These are phyloP conservation scores for Cossypha caffra DNA, from an alignment of 2,797 vertebrate species.

Conservation along the genomic window DNA sequence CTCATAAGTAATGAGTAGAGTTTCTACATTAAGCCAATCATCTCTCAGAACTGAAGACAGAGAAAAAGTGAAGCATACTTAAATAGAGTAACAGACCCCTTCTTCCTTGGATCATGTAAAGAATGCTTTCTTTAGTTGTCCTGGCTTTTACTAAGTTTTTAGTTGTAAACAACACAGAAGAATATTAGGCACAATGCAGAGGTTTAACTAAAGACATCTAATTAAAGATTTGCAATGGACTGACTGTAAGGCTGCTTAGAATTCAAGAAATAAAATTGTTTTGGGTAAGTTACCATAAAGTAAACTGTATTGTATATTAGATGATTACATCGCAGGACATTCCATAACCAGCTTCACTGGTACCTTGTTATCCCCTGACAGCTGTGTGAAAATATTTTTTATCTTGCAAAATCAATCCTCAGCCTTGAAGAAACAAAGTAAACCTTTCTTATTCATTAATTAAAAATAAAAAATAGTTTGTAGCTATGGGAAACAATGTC, in stretches of 20 bases:
- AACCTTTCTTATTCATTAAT: neutral
- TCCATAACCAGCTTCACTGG: neutral
- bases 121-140: neutral
- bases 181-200: neutral
- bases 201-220: neutral
- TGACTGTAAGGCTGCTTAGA: neutral
- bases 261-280: neutral
- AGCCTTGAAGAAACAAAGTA: neutral
- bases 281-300: neutral
- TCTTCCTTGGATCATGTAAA: neutral
- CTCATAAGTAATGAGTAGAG: neutral
- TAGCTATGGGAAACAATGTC: neutral
- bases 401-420: neutral
- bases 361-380: neutral
- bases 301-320: neutral
- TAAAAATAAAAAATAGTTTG: neutral
- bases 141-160: neutral
- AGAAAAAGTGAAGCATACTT: neutral
- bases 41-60: neutral
- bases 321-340: neutral
- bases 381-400: neutral
- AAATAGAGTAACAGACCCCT: neutral
- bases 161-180: neutral
- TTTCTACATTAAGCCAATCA: neutral
- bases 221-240: neutral